Evolutionary conservation across 2,113 vertebrate genomes (phyloP).

Genomic region (Calonectris borealis): DNA sequence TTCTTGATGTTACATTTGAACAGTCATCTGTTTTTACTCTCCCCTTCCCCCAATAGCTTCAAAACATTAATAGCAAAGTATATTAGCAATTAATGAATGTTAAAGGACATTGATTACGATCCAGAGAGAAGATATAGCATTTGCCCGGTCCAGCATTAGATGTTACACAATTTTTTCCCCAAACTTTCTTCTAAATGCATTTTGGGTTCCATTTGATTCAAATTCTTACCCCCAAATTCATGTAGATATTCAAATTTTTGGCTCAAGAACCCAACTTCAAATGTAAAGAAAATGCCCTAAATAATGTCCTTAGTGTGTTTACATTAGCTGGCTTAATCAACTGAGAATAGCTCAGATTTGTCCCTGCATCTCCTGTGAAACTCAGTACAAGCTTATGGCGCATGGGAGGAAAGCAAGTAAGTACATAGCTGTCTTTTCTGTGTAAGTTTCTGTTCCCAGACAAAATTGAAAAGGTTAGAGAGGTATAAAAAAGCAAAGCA

Average conservation of each 20-base stretch:
- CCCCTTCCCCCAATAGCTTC: not conserved
- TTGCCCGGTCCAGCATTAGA: not conserved
- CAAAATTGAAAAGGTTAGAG: not conserved
- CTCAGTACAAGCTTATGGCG: not conserved
- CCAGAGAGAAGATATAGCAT: not conserved
- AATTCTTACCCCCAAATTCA: not conserved
- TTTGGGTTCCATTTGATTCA: not conserved
- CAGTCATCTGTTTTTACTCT: not conserved
- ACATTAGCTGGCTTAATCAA: not conserved
- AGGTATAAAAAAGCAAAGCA: not conserved
- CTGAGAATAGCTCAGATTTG: not conserved
- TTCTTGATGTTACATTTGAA: not conserved
- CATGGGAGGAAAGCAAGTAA: not conserved
- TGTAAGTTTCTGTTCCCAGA: not conserved
- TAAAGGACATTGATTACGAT: not conserved
- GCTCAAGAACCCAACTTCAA: not conserved
- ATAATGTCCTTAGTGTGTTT: not conserved
- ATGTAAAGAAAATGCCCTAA: not conserved
- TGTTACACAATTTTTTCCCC: not conserved
- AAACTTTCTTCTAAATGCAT: not conserved
- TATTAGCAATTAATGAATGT: not conserved
- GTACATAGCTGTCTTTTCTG: not conserved
- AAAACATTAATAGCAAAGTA: not conserved
- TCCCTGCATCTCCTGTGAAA: not conserved
- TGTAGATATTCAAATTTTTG: not conserved